Percentiles rank a stretch among this genome's conserved stretches.
Conservation (phyloP, 2,888 invertebrate genomes). For the Pseudococcus jackbeardsleyi region DNA sequence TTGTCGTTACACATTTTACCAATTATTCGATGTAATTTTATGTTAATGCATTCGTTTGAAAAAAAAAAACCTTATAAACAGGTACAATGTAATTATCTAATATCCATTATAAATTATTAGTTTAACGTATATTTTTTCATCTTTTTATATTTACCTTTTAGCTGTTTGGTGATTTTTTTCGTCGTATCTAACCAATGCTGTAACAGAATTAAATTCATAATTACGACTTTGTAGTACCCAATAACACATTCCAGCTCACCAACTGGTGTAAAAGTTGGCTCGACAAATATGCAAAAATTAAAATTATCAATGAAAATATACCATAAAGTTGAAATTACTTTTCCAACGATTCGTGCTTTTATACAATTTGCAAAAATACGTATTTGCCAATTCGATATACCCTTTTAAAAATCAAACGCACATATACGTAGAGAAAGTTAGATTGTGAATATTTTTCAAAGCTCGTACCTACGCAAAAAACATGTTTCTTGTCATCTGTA, state of each 20-base stretch:
- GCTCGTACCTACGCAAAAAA: neutral
- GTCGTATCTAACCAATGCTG: slow-evolving; percentile 96
- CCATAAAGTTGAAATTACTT: slow-evolving; percentile 17
- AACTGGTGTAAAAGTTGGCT: neutral
- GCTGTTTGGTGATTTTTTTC: slow-evolving; percentile 88
- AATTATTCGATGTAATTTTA: slow-evolving; percentile 42
- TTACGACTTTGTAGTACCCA: neutral
- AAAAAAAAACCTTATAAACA: neutral
- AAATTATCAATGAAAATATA: neutral
- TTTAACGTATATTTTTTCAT: neutral
- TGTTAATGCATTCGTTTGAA: slow-evolving; percentile 24
- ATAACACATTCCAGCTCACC: slow-evolving; percentile 19
- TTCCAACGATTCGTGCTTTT: neutral
- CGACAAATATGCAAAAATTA: slow-evolving; percentile 2
- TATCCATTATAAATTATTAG: neutral
- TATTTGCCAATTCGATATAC: neutral
- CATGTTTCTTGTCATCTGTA: slow-evolving; percentile 15
- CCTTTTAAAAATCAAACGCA: slow-evolving; percentile 19
- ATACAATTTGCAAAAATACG: neutral
- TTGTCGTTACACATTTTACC: slow-evolving; percentile 13
- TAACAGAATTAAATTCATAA: slow-evolving; percentile 68
- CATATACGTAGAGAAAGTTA: neutral
- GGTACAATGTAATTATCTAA: slow-evolving; percentile 21
- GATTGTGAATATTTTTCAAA: slow-evolving; percentile 17
- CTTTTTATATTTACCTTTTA: slow-evolving; percentile 75